Conservation (phyloP, 2,888 invertebrate species). For the Hirtodrosophila alboralis region DNA sequence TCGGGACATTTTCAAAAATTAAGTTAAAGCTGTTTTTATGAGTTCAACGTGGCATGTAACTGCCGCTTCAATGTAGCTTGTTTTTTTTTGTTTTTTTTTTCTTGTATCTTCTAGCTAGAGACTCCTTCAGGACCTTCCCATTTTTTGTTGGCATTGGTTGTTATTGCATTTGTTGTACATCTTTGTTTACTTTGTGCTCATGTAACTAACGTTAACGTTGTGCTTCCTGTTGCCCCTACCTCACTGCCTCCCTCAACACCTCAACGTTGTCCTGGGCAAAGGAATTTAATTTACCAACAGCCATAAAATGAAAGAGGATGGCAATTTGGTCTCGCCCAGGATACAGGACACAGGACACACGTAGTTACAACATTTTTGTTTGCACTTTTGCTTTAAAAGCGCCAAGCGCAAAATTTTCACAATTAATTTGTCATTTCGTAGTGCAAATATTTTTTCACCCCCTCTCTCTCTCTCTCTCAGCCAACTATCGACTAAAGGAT, state of each 20-base stretch:
- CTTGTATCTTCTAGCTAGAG: background rate
- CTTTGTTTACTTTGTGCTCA: conserved; percentile 71
- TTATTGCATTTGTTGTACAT: conserved; percentile 65
- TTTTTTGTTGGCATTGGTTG: conserved; percentile 30
- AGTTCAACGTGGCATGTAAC: conserved; percentile 56
- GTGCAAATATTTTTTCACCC: conserved; percentile 49
- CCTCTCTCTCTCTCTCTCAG: background rate
- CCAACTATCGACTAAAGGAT: conserved; percentile 9
- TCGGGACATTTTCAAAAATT: conserved; percentile 27
- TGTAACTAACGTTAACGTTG: conserved; percentile 58
- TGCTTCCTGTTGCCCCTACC: background rate
- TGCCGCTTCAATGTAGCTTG: conserved; percentile 27
- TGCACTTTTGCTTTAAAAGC: conserved; percentile 46
- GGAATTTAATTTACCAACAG: conserved; percentile 71
- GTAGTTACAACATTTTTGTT: conserved; percentile 50
- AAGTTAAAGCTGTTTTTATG: conserved; percentile 68
- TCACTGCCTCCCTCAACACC: conserved; percentile 1
- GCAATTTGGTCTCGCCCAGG: conserved; percentile 13
- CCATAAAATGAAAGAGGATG: conserved; percentile 41
- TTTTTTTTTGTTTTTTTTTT: conserved; percentile 8
- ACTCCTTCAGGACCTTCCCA: background rate
- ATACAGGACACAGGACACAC: conserved; percentile 23
- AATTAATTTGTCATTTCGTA: conserved; percentile 66
- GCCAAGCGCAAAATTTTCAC: conserved; percentile 46
- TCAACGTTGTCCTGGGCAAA: conserved; percentile 36